Base-by-base conservation (phyloP, 1,140 invertebrate species). In the Bombus terrestris region DNA sequence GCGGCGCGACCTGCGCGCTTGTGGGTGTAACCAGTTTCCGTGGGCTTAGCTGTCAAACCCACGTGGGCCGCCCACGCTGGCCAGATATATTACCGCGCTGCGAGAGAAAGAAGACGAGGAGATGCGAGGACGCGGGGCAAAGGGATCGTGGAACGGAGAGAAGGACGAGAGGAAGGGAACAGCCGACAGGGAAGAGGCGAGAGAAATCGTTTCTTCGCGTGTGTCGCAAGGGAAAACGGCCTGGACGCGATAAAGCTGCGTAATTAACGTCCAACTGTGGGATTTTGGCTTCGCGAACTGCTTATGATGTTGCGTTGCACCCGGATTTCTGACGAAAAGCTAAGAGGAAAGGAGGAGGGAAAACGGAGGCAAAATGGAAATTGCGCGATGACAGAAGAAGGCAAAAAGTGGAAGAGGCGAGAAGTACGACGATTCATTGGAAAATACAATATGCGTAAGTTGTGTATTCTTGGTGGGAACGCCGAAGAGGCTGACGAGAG, bases 1-100 rank as follows among this genome's bases (percentile, higher is more conserved):
- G 43, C 86, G 75, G 66, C 81, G 62, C 75, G 78, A 76, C 81
- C 79, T 87, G 86, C 78, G 81, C 82, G 82, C 53, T 88, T 86
- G 94, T 94, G 90, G 94, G 94, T 94, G 94, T 95, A 94, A 95
- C 94, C 94, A 93, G 94, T 94, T 94, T 92, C 93, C 90, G 93
- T 94, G 87, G 92, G 93, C 90, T 92, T 92, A 94, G 92, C 94
- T 95, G 94, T 95, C 94, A 95, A 94, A 83, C 94, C 94, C 94
- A 95, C 94, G 94, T 95, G 94, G 94, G 87, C 92, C 93, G 93
- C 94, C 94, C 92, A 94, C 94, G 92, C 91, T 22, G 74, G 43
- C 57, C 87, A 91, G 91, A 94, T 85, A 90, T 90, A 90, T 90
- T 90, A 81, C 89, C 87, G 81, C 41, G 88, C n/a, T 76, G 86